Percentiles rank a stretch among this genome's conserved stretches.
phyloP scores from a whole-genome alignment of 2,888 invertebrate genomes.

The Miltochrista miniata region DNA sequence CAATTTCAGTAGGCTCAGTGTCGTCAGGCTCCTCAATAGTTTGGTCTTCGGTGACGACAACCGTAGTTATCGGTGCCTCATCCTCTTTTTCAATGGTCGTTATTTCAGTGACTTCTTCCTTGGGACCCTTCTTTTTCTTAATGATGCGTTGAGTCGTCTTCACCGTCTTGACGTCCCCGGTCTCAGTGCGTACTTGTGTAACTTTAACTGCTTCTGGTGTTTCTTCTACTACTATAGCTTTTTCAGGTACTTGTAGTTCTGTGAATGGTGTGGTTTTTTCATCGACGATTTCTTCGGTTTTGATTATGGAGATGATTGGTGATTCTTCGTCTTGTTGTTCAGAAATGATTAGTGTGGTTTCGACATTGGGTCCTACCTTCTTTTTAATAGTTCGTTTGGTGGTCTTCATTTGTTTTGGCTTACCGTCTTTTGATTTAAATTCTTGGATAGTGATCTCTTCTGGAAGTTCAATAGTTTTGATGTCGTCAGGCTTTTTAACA shows the following conservation, averaged over 20 bases:
- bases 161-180: conserved; percentile 41
- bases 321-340: conserved; percentile 14
- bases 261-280: conserved; percentile 10
- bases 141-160: conserved; percentile 42
- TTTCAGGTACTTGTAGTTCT: conserved; percentile 12
- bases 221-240: conserved; percentile 13
- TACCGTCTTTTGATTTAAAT: neutral
- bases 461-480: neutral
- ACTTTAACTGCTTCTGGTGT: conserved; percentile 33
- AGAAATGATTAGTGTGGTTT: conserved; percentile 17
- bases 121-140: conserved; percentile 59
- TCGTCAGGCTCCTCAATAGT: neutral
- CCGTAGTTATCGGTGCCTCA: conserved; percentile 8
- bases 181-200: conserved; percentile 8
- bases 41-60: conserved; percentile 19
- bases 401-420: neutral
- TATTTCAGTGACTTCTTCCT: conserved; percentile 49
- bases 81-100: conserved; percentile 11
- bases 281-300: conserved; percentile 17
- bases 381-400: conserved; percentile 4
- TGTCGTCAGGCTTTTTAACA: conserved; percentile 23
- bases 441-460: conserved; percentile 1
- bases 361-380: conserved; percentile 4
- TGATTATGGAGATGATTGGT: conserved; percentile 19
- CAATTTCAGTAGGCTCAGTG: neutral